phyloP scores from a whole-genome alignment of 2,113 vertebrate genomes.

The Pseudorasbora parva region DNA sequence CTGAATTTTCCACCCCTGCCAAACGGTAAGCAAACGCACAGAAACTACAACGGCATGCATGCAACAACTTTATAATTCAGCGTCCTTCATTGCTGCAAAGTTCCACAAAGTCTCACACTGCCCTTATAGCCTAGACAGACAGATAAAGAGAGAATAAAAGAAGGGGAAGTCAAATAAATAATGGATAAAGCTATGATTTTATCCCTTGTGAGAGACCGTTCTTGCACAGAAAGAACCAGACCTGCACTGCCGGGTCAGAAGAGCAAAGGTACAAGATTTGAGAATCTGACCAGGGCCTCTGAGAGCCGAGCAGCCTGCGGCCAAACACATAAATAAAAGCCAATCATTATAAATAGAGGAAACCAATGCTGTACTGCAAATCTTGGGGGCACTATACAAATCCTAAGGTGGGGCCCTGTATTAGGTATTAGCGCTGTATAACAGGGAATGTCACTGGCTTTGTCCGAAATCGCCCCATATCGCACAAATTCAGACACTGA shows the following conservation, averaged over 20 bases:
- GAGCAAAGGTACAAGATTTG: slow-evolving; percentile 1
- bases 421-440: too few species aligned
- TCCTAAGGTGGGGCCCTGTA: neutral
- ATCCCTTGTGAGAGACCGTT: neutral
- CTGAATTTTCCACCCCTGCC: too few species aligned
- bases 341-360: neutral
- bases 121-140: neutral
- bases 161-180: neutral
- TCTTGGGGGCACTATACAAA: neutral
- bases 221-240: neutral
- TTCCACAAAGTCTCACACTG: neutral
- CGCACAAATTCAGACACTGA: too few species aligned
- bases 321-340: neutral
- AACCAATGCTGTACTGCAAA: neutral
- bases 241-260: neutral
- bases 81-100: neutral
- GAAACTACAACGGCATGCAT: neutral
- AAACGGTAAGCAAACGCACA: neutral
- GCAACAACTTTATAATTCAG: neutral
- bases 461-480: too few species aligned
- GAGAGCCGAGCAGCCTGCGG: neutral
- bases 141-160: neutral
- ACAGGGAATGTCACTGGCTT: too few species aligned
- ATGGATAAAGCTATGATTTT: slow-evolving; percentile 9
- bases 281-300: neutral